Conservation (phyloP, 2,888 invertebrate species). For the Tridacna crocea region DNA sequence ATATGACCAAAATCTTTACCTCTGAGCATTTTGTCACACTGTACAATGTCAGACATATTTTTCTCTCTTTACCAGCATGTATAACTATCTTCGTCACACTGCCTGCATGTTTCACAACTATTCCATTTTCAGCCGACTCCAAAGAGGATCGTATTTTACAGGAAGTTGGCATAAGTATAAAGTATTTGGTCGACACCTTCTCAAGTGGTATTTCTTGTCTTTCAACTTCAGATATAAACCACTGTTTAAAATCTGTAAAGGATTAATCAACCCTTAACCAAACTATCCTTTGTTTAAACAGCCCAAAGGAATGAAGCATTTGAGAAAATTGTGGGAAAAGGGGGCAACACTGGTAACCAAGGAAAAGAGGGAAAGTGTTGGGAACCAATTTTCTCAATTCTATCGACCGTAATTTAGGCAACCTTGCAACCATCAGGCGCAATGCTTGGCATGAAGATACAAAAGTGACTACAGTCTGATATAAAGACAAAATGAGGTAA, state of each 20-base stretch:
- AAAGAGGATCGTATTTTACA: conserved; percentile 24
- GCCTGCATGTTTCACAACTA: background rate
- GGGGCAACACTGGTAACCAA: no score
- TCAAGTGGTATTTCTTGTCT: background rate
- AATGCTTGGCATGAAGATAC: no score
- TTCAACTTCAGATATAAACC: background rate
- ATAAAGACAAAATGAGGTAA: no score
- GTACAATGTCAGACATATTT: conserved; percentile 17
- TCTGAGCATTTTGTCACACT: conserved; percentile 21
- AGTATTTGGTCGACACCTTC: conserved; percentile 18
- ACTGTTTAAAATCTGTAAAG: background rate
- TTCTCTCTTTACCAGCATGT: conserved; percentile 28
- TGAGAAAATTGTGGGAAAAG: no score
- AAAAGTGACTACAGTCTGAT: no score
- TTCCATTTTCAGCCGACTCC: background rate
- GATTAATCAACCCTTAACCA: background rate
- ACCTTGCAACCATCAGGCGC: no score
- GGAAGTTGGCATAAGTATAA: conserved; percentile 27
- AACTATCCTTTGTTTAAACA: no score
- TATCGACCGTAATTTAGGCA: no score
- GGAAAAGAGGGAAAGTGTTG: no score
- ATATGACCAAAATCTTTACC: conserved; percentile 2
- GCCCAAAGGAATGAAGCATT: no score
- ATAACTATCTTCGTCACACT: background rate
- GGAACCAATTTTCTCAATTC: no score